Base-by-base conservation (phyloP, 2,888 invertebrate genomes). In the Heterodera filipjevi region DNA sequence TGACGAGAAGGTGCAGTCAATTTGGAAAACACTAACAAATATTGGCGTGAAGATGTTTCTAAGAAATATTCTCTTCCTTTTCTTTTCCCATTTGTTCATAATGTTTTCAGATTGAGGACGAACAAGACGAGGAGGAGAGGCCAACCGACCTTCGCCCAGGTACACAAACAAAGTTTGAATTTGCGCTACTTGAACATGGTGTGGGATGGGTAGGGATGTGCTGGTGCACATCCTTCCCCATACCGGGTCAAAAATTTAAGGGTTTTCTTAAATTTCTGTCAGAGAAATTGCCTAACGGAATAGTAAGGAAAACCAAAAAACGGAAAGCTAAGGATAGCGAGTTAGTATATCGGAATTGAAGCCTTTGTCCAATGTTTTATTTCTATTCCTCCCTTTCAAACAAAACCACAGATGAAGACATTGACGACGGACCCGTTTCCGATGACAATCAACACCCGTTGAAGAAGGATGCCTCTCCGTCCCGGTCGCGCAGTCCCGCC, bases 1-100 rank as follows among this genome's bases (percentile, higher is more conserved):
- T 71, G 90, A 27, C 33, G 27, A 49, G 64, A 46, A 66, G 32
- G 71, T 44, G 53, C 8, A 8, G 49, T 49, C 16, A 14, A 3
- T 19, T 19, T 19, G 8, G 16, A 14, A n/a, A 19, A 72, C n/a
- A 30, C n/a, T 72, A 19, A 35, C n/a, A 1, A 19, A 6, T 33
- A 44, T 30, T 2, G 6, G 16, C 14, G 16, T 49, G 49, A 16
- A 49, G n/a, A n/a, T n/a, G n/a, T n/a, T n/a, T n/a, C n/a, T n/a
- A n/a, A n/a, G n/a, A n/a, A n/a, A n/a, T n/a, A 46, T 27, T 74
- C 59, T 12, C 30, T 10, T 66, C 27, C n/a, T 3, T 66, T n/a
- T 66, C 27, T 10, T 16, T 22, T 27, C n/a, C n/a, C n/a, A n/a
- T n/a, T n/a, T n/a, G n/a, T n/a, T n/a, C n/a, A n/a, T n/a, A n/a